Base-by-base conservation (phyloP, 2,888 invertebrate genomes). In the Rhingia campestris region DNA sequence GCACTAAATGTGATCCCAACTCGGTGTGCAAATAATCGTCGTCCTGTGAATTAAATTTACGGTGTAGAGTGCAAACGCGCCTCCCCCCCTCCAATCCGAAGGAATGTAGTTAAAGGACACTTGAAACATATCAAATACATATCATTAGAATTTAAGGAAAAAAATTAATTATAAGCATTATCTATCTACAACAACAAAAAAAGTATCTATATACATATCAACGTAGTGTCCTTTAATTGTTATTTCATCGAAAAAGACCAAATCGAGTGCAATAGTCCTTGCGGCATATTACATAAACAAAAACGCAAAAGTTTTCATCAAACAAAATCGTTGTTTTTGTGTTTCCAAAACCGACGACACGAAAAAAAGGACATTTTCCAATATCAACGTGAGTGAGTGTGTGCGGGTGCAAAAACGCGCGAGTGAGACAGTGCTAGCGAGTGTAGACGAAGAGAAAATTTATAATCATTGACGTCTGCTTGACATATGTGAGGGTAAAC, bases 201-300 rank as follows among this genome's bases (percentile, higher is more conserved):
- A 35, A n/a, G 43, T 7, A 72, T 39, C 33, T 64, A 63, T 49
- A 59, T 64, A 80, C 56, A 74, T 74, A 79, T 79, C 72, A 32
- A 66, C 12, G 12, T 45, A 80, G 80, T 80, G 80, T 74, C 80
- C 67, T 80, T 80, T 73, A 74, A 74, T 39, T 43, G 43, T 54
- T 45, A 3, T 37, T 47, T 39, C 10, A 64, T 49, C 22, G 7
- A 5, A 14, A 39, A 22, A 12, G 12, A 10, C 7, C 37, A 47
- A 7, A n/a, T 6, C 10, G 12, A 47, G 3, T 61, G 5, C 43
- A 43, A 43, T 58, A 22, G 53, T 64, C 64, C 53, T 64, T 75
- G 75, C 81, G 81, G 81, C 70, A 37, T 76, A 72, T 81, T 81
- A 81, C 81, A 81, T 81, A 76, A 81, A 81, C 76, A 76, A 81